Evolutionary conservation across 2,113 vertebrate genomes (phyloP), one percentile per base, ranked within the genome.

Genomic region (Dromas ardeola): DNA sequence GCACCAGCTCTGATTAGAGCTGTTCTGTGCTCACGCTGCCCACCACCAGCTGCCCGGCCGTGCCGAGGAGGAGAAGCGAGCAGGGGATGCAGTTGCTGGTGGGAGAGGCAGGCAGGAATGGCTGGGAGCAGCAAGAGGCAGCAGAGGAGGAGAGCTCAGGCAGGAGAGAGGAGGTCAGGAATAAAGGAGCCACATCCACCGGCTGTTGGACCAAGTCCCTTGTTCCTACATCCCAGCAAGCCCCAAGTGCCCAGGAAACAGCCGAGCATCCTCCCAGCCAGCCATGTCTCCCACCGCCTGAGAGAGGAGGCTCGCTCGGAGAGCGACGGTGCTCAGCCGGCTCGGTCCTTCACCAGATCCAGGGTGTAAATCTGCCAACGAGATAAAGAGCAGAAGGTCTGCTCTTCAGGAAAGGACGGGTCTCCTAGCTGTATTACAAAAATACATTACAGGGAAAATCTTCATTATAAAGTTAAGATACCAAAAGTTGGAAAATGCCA

Each of bases 341-440:
- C 34, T 47, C 12, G 5, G 50, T 15, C 15, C 40, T 29, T 15
- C 40, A 23, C 11, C 26, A 32, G 20, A 11, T 0, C 5, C 11
- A 16, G 43, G 38, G 40, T 27, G 6, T 2, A 16, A 34, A 52
- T 1, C 71, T 61, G 25, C 36, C 1, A 3, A 11, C 1, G 32
- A 50, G 79, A 25, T 13, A 19, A 22, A 26, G 47, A 43, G 62
- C 53, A 52, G 59, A 15, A 59, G 15, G 14, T 17, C 38, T 70
- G 63, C 45, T 36, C 63, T 53, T 73, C 53, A 36, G 36, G 42
- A 43, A 30, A 69, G 55, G 26, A 61, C 11, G 3, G 32, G 25
- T 22, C 43, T 59, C 29, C 25, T 9, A 61, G 21, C 38, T 45
- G 38, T 26, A 21, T 20, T 45, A 23, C 45, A 32, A 78, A 50